A percentile compares a stretch with the other conserved stretches of the same genome.
These are phyloP conservation scores for Coilia nasus DNA, from an alignment of 2,797 vertebrate species.

Conservation along the genomic window DNA sequence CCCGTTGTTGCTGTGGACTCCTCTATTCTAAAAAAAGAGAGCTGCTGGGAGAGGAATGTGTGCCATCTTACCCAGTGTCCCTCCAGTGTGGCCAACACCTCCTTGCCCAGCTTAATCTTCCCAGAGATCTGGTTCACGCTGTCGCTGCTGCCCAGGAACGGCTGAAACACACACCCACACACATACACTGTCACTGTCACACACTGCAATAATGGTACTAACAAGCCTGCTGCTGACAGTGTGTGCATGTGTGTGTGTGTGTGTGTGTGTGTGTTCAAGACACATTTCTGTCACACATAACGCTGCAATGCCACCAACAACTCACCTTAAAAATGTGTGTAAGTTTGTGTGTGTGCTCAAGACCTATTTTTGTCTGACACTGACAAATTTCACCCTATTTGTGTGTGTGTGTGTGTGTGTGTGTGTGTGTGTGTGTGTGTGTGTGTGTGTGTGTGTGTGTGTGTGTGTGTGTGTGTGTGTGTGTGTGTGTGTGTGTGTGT, in stretches of 20 bases:
- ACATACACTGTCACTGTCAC: constrained; percentile 15
- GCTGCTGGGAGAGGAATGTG: background rate
- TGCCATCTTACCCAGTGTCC: constrained; percentile 91
- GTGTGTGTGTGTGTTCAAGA: background rate
- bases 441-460: background rate
- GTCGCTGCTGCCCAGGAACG: constrained; percentile 95
- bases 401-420: background rate
- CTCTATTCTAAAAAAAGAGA: too few relatives aligned
- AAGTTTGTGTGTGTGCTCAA: too few relatives aligned
- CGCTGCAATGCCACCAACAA: too few relatives aligned
- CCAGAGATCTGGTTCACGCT: constrained; percentile 94
- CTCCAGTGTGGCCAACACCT: constrained; percentile 92
- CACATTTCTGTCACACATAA: background rate
- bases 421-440: constrained; percentile 4
- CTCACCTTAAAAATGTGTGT: too few relatives aligned
- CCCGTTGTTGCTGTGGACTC: too few relatives aligned
- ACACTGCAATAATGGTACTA: background rate
- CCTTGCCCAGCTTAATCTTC: constrained; percentile 96
- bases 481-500: background rate
- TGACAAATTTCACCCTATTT: too few relatives aligned
- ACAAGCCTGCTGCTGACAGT: background rate
- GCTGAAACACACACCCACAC: constrained; percentile 70
- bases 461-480: constrained; percentile 9
- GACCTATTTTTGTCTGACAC: too few relatives aligned
- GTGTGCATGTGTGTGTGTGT: background rate